Evolutionary conservation across 2,797 vertebrate species (phyloP), one percentile per base, ranked within the genome.

Genomic region (Aratinga solstitialis): DNA sequence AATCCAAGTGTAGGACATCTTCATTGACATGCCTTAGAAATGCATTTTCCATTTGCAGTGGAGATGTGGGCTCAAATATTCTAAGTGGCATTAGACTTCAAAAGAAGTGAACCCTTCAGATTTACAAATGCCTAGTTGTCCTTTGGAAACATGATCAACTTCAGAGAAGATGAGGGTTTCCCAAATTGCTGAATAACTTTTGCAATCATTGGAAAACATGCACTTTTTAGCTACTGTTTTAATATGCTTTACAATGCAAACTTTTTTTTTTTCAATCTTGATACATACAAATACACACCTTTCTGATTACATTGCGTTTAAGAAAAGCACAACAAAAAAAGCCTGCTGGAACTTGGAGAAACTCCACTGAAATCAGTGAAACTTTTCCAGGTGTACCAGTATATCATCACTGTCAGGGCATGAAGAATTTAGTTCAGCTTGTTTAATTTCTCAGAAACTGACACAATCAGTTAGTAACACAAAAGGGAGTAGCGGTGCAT

Each of bases 1-100:
- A 92, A 93, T 77, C 40, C 78, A 88, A 30, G 65, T 93, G 61
- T 80, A 88, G 47, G 53, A 93, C 47, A 82, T 82, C 72, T 50
- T 93, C 89, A 34, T 68, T 93, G 62, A 48, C 75, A 53, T 45
- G 47, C 66, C 43, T 87, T 73, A 56, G 36, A 84, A 96, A 90
- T 14, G 15, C 50, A 32, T 79, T 84, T 86, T 84, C 38, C 22
- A 30, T 71, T 90, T 80, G 50, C 75, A 87, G 14, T 61, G 82
- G 94, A 78, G 56, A 77, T 8, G 10, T 69, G 34, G 30, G 75
- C 61, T 95, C 56, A 85, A 84, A 27, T 51, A 76, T 72, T 47
- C 68, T 56, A 84, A 82, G 45, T 84, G 86, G 72, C 74, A 5
- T 66, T 54, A 40, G 43, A 29, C 61, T 93, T 88, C 58, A 67